Percentiles rank a stretch among this genome's conserved stretches.
These are phyloP conservation scores for Siniperca undulata DNA, from an alignment of 2,797 vertebrate species.

Conservation along the genomic window DNA sequence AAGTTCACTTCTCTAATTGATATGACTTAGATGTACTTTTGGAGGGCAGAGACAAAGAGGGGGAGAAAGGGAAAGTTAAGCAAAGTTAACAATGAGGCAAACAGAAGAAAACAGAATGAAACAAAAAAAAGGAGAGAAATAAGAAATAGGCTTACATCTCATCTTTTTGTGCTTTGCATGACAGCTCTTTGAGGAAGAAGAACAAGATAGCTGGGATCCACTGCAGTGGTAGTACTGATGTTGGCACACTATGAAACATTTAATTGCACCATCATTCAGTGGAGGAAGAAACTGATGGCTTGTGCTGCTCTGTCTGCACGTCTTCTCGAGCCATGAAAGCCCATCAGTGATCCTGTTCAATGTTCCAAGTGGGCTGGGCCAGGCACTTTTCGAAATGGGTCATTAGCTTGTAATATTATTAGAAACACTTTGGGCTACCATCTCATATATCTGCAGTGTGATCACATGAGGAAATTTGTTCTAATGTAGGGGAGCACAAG, in stretches of 20 bases:
- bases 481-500: slow-evolving; percentile 56
- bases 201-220: slow-evolving; percentile 59
- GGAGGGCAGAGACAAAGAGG: neutral
- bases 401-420: slow-evolving; percentile 82
- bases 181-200: slow-evolving; percentile 69
- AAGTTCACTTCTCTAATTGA: slow-evolving; percentile 58
- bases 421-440: slow-evolving; percentile 76
- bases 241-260: slow-evolving; percentile 76
- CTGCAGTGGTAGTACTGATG: slow-evolving; percentile 60
- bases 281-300: slow-evolving; percentile 59
- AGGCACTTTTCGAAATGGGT: slow-evolving; percentile 72
- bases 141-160: slow-evolving; percentile 47
- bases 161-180: slow-evolving; percentile 64
- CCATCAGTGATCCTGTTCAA: slow-evolving; percentile 69
- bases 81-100: slow-evolving; percentile 44
- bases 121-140: slow-evolving; percentile 8
- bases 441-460: slow-evolving; percentile 72
- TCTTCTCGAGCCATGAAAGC: slow-evolving; percentile 65
- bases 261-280: slow-evolving; percentile 78
- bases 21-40: slow-evolving; percentile 24
- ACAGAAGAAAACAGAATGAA: slow-evolving; percentile 33
- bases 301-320: slow-evolving; percentile 47
- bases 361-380: slow-evolving; percentile 65
- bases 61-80: slow-evolving; percentile 15
- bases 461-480: slow-evolving; percentile 69